A percentile compares a stretch with the other conserved stretches of the same genome.
Conservation (phyloP, 2,888 invertebrate species). For the Carterocephalus palaemon region DNA sequence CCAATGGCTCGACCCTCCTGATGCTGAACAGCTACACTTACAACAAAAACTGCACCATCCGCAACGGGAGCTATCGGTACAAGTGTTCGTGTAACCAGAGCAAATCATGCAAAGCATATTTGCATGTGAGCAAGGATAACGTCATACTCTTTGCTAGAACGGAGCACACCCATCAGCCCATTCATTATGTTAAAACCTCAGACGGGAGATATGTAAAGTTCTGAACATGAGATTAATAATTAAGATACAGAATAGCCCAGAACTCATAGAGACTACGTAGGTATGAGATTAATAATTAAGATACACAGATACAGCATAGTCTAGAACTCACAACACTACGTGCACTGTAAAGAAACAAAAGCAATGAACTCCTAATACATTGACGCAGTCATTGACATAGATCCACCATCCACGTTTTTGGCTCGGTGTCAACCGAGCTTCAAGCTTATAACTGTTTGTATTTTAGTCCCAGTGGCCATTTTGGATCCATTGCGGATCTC, state of each 20-base stretch:
- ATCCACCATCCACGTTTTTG: too few species aligned
- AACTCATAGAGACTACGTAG: too few species aligned
- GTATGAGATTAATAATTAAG: too few species aligned
- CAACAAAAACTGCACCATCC: constrained; percentile 28
- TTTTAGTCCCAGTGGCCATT: too few species aligned
- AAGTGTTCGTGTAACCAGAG: constrained; percentile 35
- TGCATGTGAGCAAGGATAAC: constrained; percentile 29
- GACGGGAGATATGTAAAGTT: constrained; percentile 12
- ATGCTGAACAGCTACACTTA: constrained; percentile 35
- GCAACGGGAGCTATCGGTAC: constrained; percentile 36
- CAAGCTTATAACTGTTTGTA: too few species aligned
- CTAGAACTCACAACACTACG: too few species aligned
- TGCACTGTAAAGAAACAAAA: too few species aligned
- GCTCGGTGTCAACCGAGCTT: too few species aligned
- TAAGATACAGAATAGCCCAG: too few species aligned
- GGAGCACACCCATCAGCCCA: constrained; percentile 36
- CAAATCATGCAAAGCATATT: constrained; percentile 36
- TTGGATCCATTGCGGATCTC: too few species aligned
- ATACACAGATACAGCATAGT: too few species aligned
- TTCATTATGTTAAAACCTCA: constrained; percentile 26
- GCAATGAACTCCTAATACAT: not conserved
- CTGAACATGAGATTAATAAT: not conserved
- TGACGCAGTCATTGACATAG: too few species aligned
- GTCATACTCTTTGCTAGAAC: constrained; percentile 10
- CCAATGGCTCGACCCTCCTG: constrained; percentile 31